A percentile compares a stretch with the other conserved stretches of the same genome.
Conservation (phyloP, 2,113 vertebrate species). For the Plecturocebus donacophilus region DNA sequence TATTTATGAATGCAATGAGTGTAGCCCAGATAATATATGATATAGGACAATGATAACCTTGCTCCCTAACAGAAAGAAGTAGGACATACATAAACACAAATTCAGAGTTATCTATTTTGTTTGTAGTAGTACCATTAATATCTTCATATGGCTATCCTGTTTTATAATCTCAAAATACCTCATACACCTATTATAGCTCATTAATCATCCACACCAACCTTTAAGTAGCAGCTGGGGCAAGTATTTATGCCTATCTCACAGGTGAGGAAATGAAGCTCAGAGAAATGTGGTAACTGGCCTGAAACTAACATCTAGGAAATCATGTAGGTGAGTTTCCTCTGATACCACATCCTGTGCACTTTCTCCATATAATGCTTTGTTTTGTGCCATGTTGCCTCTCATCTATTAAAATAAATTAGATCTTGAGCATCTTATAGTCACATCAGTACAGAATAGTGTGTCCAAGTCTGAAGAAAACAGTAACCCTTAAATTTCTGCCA, state of each 20-base stretch:
- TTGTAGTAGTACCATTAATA: not conserved
- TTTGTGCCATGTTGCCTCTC: not conserved
- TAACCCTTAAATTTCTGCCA: not conserved
- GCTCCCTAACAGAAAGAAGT: not conserved
- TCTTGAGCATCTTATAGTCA: not conserved
- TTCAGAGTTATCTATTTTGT: not conserved
- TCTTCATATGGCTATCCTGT: not conserved
- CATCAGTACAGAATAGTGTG: not conserved
- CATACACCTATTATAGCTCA: not conserved
- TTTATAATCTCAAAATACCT: not conserved
- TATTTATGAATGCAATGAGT: not conserved
- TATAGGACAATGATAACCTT: not conserved
- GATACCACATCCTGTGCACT: not conserved
- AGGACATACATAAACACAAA: not conserved
- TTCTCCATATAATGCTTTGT: not conserved
- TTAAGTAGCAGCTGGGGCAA: not conserved
- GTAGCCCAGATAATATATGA: not conserved
- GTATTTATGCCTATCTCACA: not conserved
- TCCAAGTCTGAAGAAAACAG: constrained; percentile 2
- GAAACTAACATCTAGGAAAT: not conserved
- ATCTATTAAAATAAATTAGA: not conserved
- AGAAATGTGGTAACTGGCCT: not conserved
- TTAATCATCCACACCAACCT: not conserved
- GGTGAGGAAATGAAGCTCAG: not conserved
- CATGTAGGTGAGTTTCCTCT: not conserved